These are phyloP conservation scores for Tenrec ecaudatus DNA, from an alignment of 2,113 vertebrate species.

Conservation along the genomic window DNA sequence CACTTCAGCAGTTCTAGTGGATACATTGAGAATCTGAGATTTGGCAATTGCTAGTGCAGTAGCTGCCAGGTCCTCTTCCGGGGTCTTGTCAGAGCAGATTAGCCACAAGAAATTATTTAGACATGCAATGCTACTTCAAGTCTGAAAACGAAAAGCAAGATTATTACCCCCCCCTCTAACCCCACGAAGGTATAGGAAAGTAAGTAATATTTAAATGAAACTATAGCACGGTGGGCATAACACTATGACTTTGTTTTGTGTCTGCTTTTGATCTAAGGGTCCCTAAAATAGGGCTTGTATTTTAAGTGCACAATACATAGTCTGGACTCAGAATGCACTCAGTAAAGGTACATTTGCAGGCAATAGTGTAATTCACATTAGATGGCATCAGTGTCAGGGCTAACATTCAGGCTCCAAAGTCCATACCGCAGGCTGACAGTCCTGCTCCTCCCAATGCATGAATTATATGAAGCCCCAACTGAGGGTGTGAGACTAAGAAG, in stretches of 20 bases:
- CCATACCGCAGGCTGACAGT: neutral
- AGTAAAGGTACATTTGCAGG: neutral
- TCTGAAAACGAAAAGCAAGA: neutral
- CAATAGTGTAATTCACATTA: neutral
- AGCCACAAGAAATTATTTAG: neutral
- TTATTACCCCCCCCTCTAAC: neutral
- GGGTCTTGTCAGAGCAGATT: neutral
- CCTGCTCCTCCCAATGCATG: neutral
- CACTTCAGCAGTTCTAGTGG: neutral
- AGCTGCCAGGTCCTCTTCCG: neutral
- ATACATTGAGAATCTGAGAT: neutral
- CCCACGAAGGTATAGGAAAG: neutral
- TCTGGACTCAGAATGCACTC: neutral
- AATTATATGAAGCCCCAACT: neutral
- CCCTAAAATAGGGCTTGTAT: neutral
- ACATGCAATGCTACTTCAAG: neutral
- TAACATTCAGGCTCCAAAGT: neutral
- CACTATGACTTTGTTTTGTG: neutral
- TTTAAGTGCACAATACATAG: neutral
- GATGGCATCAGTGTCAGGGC: neutral
- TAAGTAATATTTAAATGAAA: neutral
- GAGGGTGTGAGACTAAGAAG: neutral
- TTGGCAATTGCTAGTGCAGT: neutral
- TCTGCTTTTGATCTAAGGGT: slow-evolving; percentile 24
- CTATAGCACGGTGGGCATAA: neutral